These are phyloP conservation scores for Gasterosteus aculeatus DNA, from an alignment of 2,113 vertebrate genomes.

Conservation along the genomic window DNA sequence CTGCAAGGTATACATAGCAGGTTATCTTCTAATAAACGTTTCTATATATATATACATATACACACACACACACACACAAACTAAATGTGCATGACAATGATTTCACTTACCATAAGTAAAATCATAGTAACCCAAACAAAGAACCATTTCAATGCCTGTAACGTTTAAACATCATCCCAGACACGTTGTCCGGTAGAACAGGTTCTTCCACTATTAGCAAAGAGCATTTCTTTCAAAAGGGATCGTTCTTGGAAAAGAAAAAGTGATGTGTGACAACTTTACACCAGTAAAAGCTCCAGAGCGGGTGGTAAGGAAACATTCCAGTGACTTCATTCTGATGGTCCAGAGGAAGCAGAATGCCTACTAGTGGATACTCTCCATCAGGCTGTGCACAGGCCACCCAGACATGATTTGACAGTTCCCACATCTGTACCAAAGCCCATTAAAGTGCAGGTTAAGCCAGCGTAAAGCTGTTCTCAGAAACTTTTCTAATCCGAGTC, in stretches of 20 bases:
- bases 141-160: neutral
- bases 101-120: neutral
- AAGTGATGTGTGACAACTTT: neutral
- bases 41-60: no score
- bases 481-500: constrained; percentile 35
- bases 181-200: neutral
- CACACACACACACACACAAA: no score
- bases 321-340: neutral
- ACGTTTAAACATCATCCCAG: neutral
- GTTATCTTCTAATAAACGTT: neutral
- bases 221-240: neutral
- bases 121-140: neutral
- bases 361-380: neutral
- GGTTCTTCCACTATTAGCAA: neutral
- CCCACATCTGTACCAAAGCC: constrained; percentile 52
- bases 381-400: neutral
- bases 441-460: constrained; percentile 50
- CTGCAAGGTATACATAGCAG: neutral
- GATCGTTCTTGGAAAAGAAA: neutral
- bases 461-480: constrained; percentile 35
- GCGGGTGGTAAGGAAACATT: neutral
- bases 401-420: neutral
- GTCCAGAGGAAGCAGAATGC: neutral
- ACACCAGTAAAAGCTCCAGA: neutral
- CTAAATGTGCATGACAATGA: neutral